Percentiles rank a stretch among this genome's conserved stretches.
phyloP scores from a whole-genome alignment of 2,888 invertebrate genomes.

The Dascillus cervinus region DNA sequence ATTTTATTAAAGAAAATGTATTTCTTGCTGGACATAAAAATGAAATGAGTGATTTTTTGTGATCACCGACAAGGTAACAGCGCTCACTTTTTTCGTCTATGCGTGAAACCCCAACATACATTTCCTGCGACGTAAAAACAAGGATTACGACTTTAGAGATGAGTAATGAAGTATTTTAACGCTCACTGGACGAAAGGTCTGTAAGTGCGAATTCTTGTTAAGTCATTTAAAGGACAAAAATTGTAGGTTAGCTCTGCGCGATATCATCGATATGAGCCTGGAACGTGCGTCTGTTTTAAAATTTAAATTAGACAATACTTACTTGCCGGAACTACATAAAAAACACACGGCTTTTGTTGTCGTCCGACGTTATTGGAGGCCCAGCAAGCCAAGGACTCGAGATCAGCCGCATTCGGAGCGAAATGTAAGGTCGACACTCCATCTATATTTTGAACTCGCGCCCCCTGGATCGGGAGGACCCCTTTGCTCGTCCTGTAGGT shows the following conservation, averaged over 20 bases:
- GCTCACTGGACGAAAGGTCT: slow-evolving; percentile 27
- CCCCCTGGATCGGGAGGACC: slow-evolving; percentile 62
- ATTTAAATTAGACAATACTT: no score
- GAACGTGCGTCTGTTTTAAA: no score
- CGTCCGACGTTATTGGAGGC: slow-evolving; percentile 77
- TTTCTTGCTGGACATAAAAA: no score
- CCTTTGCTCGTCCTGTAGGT: slow-evolving; percentile 71
- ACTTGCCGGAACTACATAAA: slow-evolving; percentile 77
- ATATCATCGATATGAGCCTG: no score
- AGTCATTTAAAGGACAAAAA: slow-evolving; percentile 10
- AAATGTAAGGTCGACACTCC: slow-evolving; percentile 50
- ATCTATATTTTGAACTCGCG: slow-evolving; percentile 46
- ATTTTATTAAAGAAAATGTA: no score
- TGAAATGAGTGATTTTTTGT: no score
- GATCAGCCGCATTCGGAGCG: slow-evolving; percentile 51
- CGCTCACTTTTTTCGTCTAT: no score
- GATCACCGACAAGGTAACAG: no score
- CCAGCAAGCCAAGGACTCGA: slow-evolving; percentile 83
- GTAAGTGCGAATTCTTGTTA: slow-evolving; percentile 32
- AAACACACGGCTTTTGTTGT: slow-evolving; percentile 72
- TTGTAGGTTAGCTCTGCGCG: no score
- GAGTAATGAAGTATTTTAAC: slow-evolving; percentile 29
- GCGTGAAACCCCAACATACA: no score
- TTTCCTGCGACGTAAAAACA: no score
- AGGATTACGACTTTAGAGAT: no score